Evolutionary conservation across 2,113 vertebrate genomes (phyloP), one percentile per base, ranked within the genome.

Genomic region (Pseudopipra pipra): DNA sequence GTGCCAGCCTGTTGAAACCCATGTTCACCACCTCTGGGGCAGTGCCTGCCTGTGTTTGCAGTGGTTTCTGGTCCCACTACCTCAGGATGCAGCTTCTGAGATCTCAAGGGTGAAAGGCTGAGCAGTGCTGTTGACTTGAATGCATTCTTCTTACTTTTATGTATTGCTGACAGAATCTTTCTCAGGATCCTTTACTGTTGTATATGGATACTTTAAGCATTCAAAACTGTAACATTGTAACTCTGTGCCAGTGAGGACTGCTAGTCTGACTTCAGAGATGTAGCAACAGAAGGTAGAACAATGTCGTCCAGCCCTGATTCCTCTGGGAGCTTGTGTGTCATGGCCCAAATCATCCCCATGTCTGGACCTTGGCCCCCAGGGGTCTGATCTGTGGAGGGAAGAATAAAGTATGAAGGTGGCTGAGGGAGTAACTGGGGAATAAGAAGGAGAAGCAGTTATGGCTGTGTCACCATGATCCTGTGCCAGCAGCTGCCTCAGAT

Each of bases 81-180:
- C 17, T 3, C 0, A 0, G 7, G 14, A 17, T 71, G 56, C 9
- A n/a, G 4, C 19, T 54, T 20, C 39, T 1, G 2, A 52, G 41
- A 52, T 54, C 47, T 58, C 41, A 24, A 44, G 27, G 28, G 61
- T 2, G 14, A 78, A 93, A 93, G 46, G n/a, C 7, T 73, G 63
- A 89, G 59, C 37, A 51, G n/a, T 3, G 3, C 14, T 21, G 25
- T 54, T 59, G 24, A 30, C 47, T 91, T 39, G 9, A 66, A 41
- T 52, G 12, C 15, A 12, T 66, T 77, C 12, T 43, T 68, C 74
- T 84, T 74, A 33, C 35, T 59, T 51, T 82, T 75, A 28, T 51
- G 33, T 17, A 6, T 19, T 81, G 12, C 30, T 82, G 72, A 23
- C 20, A 84, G 41, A 68, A n/a, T 68, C 39, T 89, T 77, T 62